Evolutionary conservation across 1,140 invertebrate genomes (phyloP).

Genomic region (Drosophila lowei): DNA sequence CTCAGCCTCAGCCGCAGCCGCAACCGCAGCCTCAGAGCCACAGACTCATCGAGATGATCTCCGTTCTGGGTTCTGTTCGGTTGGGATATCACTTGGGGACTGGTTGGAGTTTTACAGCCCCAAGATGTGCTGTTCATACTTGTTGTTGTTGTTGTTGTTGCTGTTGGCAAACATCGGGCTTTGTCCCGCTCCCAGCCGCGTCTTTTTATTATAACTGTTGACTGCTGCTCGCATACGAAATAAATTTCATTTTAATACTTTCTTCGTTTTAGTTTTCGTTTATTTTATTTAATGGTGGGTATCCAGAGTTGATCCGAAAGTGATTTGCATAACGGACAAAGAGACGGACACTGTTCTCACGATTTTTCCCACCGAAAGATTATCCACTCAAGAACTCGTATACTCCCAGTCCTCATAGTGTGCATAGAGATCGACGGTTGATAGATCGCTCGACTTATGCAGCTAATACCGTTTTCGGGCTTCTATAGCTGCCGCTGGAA

Average conservation of each 20-base stretch:
- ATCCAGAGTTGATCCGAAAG: slow-evolving; percentile 50
- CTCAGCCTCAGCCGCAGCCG: not conserved
- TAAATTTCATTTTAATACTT: slow-evolving; percentile 81
- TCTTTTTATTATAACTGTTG: slow-evolving; percentile 77
- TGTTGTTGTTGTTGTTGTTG: slow-evolving; percentile 46
- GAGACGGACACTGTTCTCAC: slow-evolving; percentile 62
- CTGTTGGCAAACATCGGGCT: slow-evolving; percentile 78
- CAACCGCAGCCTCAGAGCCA: slow-evolving; percentile 15
- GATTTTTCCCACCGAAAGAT: slow-evolving; percentile 67
- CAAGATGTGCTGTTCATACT: slow-evolving; percentile 5
- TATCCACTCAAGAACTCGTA: slow-evolving; percentile 46
- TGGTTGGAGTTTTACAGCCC: slow-evolving; percentile 69
- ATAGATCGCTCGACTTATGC: slow-evolving; percentile 69
- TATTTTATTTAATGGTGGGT: slow-evolving; percentile 60
- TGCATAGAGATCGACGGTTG: slow-evolving; percentile 43
- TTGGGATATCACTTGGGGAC: slow-evolving; percentile 22
- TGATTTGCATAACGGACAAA: slow-evolving; percentile 70
- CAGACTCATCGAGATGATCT: slow-evolving; percentile 20
- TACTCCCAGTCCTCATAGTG: not conserved
- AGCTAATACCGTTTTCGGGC: slow-evolving; percentile 66
- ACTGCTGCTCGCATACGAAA: slow-evolving; percentile 72
- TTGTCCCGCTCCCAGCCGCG: slow-evolving; percentile 74
- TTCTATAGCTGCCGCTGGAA: slow-evolving; percentile 27
- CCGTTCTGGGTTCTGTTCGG: slow-evolving; percentile 18
- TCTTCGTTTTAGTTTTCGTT: slow-evolving; percentile 80